These are phyloP conservation scores for Porites evermanni DNA, from an alignment of 92 coral and sea anemone species.

Conservation along the genomic window DNA sequence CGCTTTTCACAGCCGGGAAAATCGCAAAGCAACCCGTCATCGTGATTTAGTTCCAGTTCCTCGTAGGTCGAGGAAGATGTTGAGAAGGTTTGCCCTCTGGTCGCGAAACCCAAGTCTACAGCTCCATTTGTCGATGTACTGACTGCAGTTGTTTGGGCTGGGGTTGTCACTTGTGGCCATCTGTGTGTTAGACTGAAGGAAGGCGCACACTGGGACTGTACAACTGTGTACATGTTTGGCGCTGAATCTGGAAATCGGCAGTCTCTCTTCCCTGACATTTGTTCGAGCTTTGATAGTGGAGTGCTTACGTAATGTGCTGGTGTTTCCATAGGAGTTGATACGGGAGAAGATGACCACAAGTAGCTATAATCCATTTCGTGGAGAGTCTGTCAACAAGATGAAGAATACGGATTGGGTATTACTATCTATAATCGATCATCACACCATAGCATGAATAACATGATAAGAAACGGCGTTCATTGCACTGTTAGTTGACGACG, in stretches of 20 bases:
- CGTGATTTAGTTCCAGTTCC: conserved; percentile 9
- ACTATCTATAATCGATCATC: not conserved
- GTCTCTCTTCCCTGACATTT: conserved; percentile 19
- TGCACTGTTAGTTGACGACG: not conserved
- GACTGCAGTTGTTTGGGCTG: conserved; percentile 6
- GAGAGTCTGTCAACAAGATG: conserved; percentile 54
- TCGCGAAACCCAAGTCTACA: not conserved
- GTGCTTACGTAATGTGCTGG: conserved; percentile 5
- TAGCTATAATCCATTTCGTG: conserved; percentile 75
- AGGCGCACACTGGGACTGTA: conserved; percentile 8
- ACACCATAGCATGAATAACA: not conserved
- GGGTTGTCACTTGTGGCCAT: conserved; percentile 37
- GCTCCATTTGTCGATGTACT: not conserved
- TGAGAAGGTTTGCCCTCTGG: conserved; percentile 14
- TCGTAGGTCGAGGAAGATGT: not conserved
- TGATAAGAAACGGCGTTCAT: not conserved
- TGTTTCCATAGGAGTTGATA: conserved; percentile 31
- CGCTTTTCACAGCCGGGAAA: conserved; percentile 85
- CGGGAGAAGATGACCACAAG: conserved; percentile 67
- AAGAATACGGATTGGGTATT: not conserved
- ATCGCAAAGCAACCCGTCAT: conserved; percentile 70
- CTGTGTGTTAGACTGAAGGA: conserved; percentile 20
- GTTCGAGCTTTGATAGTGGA: conserved; percentile 13
- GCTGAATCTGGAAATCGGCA: conserved; percentile 37
- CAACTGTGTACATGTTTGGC: not conserved